Evolutionary conservation across 1,140 invertebrate genomes (phyloP), one percentile per base, ranked within the genome.

Genomic region (Brachionus angularis): DNA sequence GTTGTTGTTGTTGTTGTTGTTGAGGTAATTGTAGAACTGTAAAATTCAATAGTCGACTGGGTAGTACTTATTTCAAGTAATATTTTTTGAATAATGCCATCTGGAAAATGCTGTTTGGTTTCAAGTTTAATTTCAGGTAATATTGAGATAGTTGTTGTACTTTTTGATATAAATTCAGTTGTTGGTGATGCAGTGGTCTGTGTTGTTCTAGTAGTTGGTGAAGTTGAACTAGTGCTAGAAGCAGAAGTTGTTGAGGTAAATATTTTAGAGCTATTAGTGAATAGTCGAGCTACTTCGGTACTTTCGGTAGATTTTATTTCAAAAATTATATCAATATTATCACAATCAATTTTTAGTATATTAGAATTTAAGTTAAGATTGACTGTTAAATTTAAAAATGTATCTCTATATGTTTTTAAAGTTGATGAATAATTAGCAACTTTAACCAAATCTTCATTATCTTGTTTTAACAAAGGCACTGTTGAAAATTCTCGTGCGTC

Each of bases 401-500:
- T 58, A 12, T 58, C 23, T 23, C 53, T 25, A 58, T 39, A 58
- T 2, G 8, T n/a, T 58, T 42, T 58, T 36, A 58, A 21, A 18
- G 39, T 34, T 23, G 23, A 2, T 23, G 53, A 58, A 5, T 18
- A 29, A 23, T 58, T 34, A 18, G 36, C 53, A 12, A 58, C 39
- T 58, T 58, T 58, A 39, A 58, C 25, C 39, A 31, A 12, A 23
- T 16, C 39, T 39, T 58, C 53, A 8, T 36, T 58, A 23, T 58
- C 53, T 58, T n/a, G n/a, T n/a, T 58, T 58, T 8, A 44, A 12
- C 14, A 67, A 18, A 18, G 36, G 10, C 7, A 50, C 62, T 29
- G 34, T 23, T 33, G 42, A 50, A 47, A 67, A 67, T 12, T 67
- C 62, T 23, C 47, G 46, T 8, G 62, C 62, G 47, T 67, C 47